Conservation (phyloP, 64 coral and sea anemone species). For the Stichodactyla helianthus region DNA sequence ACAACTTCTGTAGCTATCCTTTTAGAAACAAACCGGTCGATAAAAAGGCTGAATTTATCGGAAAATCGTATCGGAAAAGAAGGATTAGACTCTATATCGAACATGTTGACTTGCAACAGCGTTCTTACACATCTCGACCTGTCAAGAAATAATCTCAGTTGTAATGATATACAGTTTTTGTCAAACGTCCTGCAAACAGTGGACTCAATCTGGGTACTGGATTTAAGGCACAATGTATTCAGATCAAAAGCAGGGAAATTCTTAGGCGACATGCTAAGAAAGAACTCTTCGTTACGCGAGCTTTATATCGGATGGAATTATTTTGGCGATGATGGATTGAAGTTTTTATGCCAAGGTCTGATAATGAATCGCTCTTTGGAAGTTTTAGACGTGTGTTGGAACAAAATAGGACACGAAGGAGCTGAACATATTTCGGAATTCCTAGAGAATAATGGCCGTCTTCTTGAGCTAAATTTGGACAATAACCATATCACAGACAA, state of each 20-base stretch:
- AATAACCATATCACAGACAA: constrained; percentile 83
- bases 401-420: constrained; percentile 65
- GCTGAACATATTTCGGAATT: constrained; percentile 36
- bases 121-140: constrained; percentile 44
- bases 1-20: constrained; percentile 51
- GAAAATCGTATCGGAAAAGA: constrained; percentile 77
- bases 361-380: constrained; percentile 47
- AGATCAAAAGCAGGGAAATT: constrained; percentile 40
- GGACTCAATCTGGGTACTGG: constrained; percentile 42
- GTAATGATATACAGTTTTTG: constrained; percentile 71
- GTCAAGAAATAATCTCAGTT: constrained; percentile 66
- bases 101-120: constrained; percentile 59
- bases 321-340: constrained; percentile 65
- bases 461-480: constrained; percentile 70
- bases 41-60: constrained; percentile 59
- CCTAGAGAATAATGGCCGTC: constrained; percentile 48
- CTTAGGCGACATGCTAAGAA: constrained; percentile 55
- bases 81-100: constrained; percentile 52
- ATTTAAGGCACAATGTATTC: constrained; percentile 71
- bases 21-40: constrained; percentile 51
- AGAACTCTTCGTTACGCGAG: constrained; percentile 42
- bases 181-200: constrained; percentile 72
- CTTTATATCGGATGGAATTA: constrained; percentile 82
- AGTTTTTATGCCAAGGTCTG: constrained; percentile 42
- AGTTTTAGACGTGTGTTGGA: constrained; percentile 78